Evolutionary conservation across 2,113 vertebrate genomes (phyloP).

Genomic region (Perca flavescens): DNA sequence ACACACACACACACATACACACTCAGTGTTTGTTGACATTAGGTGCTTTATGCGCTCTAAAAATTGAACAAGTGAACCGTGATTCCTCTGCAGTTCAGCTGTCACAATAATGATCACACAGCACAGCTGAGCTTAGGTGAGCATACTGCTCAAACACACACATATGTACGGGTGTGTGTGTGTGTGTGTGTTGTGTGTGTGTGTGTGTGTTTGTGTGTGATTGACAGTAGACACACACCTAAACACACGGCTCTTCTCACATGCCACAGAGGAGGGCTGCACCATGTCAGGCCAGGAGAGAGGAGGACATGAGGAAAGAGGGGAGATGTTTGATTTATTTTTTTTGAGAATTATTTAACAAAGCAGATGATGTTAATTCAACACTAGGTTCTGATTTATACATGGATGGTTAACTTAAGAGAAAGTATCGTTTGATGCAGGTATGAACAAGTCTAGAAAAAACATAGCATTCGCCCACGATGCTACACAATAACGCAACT

Average conservation of each 20-base stretch:
- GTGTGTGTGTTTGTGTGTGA: conserved; percentile 21
- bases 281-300: conserved; percentile 25
- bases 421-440: not conserved
- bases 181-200: not conserved
- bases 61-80: conserved; percentile 80
- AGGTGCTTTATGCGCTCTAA: conserved; percentile 76
- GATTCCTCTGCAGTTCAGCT: conserved; percentile 78
- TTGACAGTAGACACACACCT: conserved; percentile 37
- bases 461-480: not conserved
- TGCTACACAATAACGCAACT: not conserved
- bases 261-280: conserved; percentile 9
- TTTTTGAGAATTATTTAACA: not conserved
- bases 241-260: conserved; percentile 37
- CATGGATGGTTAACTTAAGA: not conserved
- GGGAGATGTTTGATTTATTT: not conserved
- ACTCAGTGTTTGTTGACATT: conserved; percentile 70
- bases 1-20: conserved; percentile 45
- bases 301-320: conserved; percentile 1
- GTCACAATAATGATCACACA: conserved; percentile 78
- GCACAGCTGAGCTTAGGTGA: conserved; percentile 71
- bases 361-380: not conserved
- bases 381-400: no score
- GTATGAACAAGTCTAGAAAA: not conserved
- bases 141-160: conserved; percentile 32
- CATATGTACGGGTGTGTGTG: not conserved